A percentile compares a stretch with the other conserved stretches of the same genome.
These are phyloP conservation scores for Dascillus cervinus DNA, from an alignment of 2,888 invertebrate genomes.

Conservation along the genomic window DNA sequence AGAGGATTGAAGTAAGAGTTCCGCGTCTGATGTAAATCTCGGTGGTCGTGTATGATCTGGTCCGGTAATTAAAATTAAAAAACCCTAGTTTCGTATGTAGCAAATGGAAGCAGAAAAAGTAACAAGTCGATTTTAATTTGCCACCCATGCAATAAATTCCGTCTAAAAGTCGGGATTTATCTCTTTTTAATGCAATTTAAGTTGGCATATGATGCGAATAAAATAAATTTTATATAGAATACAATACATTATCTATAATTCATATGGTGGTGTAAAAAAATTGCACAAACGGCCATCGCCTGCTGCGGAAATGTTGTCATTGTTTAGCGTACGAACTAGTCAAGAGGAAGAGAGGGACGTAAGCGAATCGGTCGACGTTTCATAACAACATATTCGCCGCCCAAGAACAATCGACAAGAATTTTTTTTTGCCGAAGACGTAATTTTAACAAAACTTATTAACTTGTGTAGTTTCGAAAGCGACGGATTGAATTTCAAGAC, in stretches of 20 bases:
- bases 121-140: slow-evolving; percentile 20
- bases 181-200: slow-evolving; percentile 26
- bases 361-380: too few species aligned
- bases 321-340: too few species aligned
- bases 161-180: slow-evolving; percentile 30
- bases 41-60: too few species aligned
- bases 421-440: slow-evolving; percentile 10
- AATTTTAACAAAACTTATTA: slow-evolving; percentile 13
- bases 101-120: too few species aligned
- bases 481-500: slow-evolving; percentile 8
- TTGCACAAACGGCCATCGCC: too few species aligned
- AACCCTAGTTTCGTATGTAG: too few species aligned
- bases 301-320: too few species aligned
- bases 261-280: slow-evolving; percentile 26
- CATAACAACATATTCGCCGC: slow-evolving; percentile 37
- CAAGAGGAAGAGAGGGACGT: too few species aligned
- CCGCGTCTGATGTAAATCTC: too few species aligned
- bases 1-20: too few species aligned
- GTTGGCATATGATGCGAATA: slow-evolving; percentile 32
- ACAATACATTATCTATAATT: slow-evolving; percentile 41
- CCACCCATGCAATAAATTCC: slow-evolving; percentile 22
- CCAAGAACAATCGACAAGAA: slow-evolving; percentile 34
- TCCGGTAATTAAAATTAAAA: too few species aligned
- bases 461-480: slow-evolving; percentile 4
- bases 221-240: slow-evolving; percentile 35